These are phyloP conservation scores for Apodemia mormo DNA, from an alignment of 2,888 invertebrate species.

Conservation along the genomic window DNA sequence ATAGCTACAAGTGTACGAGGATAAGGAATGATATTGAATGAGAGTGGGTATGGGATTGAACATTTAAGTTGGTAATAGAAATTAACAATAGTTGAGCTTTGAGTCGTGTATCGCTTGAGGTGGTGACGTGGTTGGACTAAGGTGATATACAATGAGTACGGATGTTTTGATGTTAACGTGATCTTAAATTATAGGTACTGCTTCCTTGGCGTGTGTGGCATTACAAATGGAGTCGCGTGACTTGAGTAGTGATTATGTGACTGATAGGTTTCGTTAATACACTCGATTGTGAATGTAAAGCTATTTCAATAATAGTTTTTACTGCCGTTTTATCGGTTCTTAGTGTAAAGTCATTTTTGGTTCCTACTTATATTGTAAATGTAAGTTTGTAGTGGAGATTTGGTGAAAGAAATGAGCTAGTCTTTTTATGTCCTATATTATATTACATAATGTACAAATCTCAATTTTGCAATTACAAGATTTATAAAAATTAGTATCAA, in stretches of 20 bases:
- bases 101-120: conserved; percentile 74
- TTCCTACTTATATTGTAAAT: too few species aligned
- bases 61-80: conserved; percentile 47
- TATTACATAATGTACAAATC: too few species aligned
- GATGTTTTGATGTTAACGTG: conserved; percentile 46
- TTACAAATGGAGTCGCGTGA: conserved; percentile 43
- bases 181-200: conserved; percentile 53
- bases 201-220: conserved; percentile 55
- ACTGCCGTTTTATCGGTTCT: neutral
- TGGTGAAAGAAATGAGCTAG: too few species aligned
- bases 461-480: too few species aligned
- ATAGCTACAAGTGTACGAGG: conserved; percentile 30
- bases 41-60: conserved; percentile 36
- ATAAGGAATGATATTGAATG: conserved; percentile 41
- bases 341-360: neutral
- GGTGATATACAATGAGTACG: conserved; percentile 57
- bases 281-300: neutral
- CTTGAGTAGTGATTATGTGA: conserved; percentile 31
- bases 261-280: conserved; percentile 29
- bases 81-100: conserved; percentile 70
- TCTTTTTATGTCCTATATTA: too few species aligned
- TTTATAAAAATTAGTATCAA: too few species aligned
- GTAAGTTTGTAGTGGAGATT: too few species aligned
- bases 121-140: conserved; percentile 66
- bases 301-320: conserved; percentile 6